phyloP scores from a whole-genome alignment of 2,113 vertebrate species.

The Pelecanus crispus region DNA sequence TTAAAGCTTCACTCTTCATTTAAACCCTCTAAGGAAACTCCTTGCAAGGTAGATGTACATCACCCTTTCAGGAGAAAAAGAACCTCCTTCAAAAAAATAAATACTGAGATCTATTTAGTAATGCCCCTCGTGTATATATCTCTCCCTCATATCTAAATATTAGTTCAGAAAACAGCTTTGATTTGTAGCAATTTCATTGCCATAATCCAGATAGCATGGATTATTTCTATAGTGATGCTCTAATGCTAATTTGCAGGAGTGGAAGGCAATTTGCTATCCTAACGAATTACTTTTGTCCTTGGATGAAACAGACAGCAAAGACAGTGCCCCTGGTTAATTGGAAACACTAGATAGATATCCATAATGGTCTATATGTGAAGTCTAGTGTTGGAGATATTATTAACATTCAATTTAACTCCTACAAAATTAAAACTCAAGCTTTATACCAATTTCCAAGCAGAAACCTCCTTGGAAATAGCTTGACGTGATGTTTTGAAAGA shows the following conservation, averaged over 20 bases:
- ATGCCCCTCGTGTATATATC: conserved; percentile 33
- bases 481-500: neutral
- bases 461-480: neutral
- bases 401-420: conserved; percentile 57
- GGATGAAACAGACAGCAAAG: conserved; percentile 49
- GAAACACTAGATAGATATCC: conserved; percentile 37
- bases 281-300: conserved; percentile 66
- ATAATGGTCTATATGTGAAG: conserved; percentile 7
- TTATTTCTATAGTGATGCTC: conserved; percentile 53
- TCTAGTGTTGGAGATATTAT: conserved; percentile 34
- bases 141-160: conserved; percentile 60
- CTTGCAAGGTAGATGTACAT: neutral
- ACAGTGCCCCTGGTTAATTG: conserved; percentile 42
- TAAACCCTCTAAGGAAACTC: conserved; percentile 36
- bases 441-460: neutral
- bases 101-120: conserved; percentile 23
- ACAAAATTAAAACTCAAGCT: conserved; percentile 39
- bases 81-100: neutral
- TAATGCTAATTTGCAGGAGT: conserved; percentile 57
- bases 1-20: conserved; percentile 52
- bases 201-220: conserved; percentile 31
- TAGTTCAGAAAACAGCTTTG: conserved; percentile 63
- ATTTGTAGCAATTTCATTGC: conserved; percentile 28
- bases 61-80: neutral
- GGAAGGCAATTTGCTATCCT: conserved; percentile 55